Evolutionary conservation across 2,888 invertebrate genomes (phyloP).

Genomic region (Phorcus lineatus): DNA sequence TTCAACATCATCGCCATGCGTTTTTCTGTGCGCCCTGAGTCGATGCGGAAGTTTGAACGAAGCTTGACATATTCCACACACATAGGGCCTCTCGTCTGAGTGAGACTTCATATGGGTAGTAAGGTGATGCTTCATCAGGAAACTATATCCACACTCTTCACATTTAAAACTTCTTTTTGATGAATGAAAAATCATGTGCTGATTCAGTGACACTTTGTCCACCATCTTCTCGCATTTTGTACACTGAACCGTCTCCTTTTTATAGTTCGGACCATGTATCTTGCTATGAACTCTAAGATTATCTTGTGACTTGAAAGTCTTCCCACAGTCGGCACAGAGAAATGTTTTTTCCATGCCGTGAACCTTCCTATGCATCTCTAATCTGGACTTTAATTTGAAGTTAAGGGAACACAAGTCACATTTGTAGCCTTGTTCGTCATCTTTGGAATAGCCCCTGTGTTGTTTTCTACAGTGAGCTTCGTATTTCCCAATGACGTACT

Average conservation of each 20-base stretch:
- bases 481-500: too few relatives aligned
- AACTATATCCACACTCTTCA: not conserved
- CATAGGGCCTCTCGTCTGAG: not conserved
- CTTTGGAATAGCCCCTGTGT: too few relatives aligned
- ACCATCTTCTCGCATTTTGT: not conserved
- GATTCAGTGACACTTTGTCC: not conserved
- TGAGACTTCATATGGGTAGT: not conserved
- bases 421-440: too few relatives aligned
- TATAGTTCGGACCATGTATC: too few relatives aligned
- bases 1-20: not conserved
- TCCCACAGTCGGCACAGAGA: too few relatives aligned
- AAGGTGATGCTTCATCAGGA: not conserved
- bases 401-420: too few relatives aligned
- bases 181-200: not conserved
- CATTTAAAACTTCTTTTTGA: not conserved
- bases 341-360: too few relatives aligned
- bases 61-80: not conserved
- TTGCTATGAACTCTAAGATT: too few relatives aligned
- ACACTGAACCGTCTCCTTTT: not conserved
- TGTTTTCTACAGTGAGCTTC: too few relatives aligned
- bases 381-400: too few relatives aligned
- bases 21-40: not conserved
- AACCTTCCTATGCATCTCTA: too few relatives aligned
- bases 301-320: too few relatives aligned
- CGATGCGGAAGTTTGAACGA: not conserved